Percentiles rank a stretch among this genome's conserved stretches.
These are phyloP conservation scores for Ypsolopha scabrella DNA, from an alignment of 2,888 invertebrate species.

Conservation along the genomic window DNA sequence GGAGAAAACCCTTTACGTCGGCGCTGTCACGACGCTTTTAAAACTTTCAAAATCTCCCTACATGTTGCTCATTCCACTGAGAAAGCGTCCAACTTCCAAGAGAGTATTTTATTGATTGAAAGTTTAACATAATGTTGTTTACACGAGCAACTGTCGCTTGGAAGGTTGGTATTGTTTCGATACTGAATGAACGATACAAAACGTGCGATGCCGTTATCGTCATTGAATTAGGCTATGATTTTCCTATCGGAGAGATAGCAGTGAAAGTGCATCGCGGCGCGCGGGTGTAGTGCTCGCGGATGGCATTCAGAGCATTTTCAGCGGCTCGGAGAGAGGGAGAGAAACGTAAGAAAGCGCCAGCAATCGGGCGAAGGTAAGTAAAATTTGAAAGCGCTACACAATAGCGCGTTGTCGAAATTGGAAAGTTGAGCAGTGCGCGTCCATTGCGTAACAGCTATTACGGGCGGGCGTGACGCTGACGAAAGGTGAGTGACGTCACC, in stretches of 20 bases:
- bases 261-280: conserved; percentile 54
- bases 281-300: conserved; percentile 37
- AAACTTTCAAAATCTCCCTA: conserved; percentile 25
- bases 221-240: neutral
- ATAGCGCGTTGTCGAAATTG: conserved; percentile 70
- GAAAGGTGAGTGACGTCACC: conserved; percentile 64
- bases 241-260: conserved; percentile 25
- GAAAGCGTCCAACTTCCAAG: conserved; percentile 12
- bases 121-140: conserved; percentile 2
- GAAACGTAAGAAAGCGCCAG: conserved; percentile 63
- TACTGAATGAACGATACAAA: neutral
- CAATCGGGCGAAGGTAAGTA: conserved; percentile 55
- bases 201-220: neutral
- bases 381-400: conserved; percentile 70
- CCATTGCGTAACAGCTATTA: conserved; percentile 64
- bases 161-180: neutral
- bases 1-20: conserved; percentile 46
- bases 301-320: conserved; percentile 61
- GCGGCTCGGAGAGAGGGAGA: conserved; percentile 47
- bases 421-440: conserved; percentile 66
- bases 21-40: conserved; percentile 36
- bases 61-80: conserved; percentile 15
- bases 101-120: conserved; percentile 5
- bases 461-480: conserved; percentile 59
- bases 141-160: neutral